phyloP scores from a whole-genome alignment of 2,113 vertebrate genomes.

The Cephalopholis sonnerati region DNA sequence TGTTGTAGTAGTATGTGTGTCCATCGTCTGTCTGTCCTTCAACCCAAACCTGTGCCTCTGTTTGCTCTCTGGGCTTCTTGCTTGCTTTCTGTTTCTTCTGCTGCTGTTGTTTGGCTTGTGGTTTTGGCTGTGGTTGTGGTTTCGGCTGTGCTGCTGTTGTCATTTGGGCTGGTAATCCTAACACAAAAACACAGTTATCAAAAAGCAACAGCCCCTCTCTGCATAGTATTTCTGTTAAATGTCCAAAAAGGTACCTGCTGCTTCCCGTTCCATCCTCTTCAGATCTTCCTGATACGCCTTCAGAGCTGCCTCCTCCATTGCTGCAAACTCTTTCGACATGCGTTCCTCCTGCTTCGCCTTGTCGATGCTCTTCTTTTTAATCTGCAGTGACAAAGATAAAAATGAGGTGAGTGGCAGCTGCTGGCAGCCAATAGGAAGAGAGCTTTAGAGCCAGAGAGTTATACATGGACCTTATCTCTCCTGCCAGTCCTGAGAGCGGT shows the following conservation, averaged over 20 bases:
- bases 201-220: background rate
- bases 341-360: slow-evolving; percentile 94
- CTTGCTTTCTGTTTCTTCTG: slow-evolving; percentile 15
- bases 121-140: slow-evolving; percentile 5
- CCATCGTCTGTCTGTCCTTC: slow-evolving; percentile 89
- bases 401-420: background rate
- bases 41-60: slow-evolving; percentile 82
- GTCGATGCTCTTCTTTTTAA: slow-evolving; percentile 96
- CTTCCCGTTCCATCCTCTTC: slow-evolving; percentile 92
- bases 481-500: slow-evolving; percentile 44
- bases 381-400: slow-evolving; percentile 82
- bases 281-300: slow-evolving; percentile 96
- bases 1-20: slow-evolving; percentile 92
- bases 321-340: slow-evolving; percentile 94
- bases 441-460: background rate
- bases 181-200: background rate
- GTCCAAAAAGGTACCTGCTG: slow-evolving; percentile 69
- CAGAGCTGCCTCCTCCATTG: slow-evolving; percentile 95
- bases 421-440: slow-evolving; percentile 37
- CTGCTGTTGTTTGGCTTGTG: slow-evolving; percentile 7
- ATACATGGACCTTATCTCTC: slow-evolving; percentile 70
- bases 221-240: background rate
- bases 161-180: slow-evolving; percentile 37
- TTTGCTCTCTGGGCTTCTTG: background rate
- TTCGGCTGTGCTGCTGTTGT: background rate